A percentile compares a stretch with the other conserved stretches of the same genome.
These are phyloP conservation scores for Aphyosemion australe DNA, from an alignment of 2,113 vertebrate genomes.

Conservation along the genomic window DNA sequence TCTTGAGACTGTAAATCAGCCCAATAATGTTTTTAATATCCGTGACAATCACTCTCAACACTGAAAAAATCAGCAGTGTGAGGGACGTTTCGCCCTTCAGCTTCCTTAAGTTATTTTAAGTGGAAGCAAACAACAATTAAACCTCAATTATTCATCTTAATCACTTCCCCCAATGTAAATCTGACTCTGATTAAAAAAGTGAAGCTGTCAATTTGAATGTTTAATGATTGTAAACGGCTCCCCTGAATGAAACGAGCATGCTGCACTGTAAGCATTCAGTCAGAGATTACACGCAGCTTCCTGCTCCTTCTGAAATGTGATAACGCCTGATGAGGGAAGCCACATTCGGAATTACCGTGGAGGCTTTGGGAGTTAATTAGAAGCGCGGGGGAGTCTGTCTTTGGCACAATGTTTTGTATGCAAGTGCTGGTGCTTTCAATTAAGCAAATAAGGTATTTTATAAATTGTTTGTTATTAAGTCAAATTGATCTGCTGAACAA, in stretches of 20 bases:
- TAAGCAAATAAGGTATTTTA: background rate
- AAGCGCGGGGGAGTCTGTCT: background rate
- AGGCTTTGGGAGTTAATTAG: constrained; percentile 7
- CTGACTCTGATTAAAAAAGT: constrained; percentile 23
- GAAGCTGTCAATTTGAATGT: constrained; percentile 8
- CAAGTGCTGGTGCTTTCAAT: background rate
- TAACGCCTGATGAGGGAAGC: background rate
- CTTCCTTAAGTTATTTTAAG: constrained; percentile 1
- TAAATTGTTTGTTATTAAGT: no score
- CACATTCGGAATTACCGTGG: background rate
- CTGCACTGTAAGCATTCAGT: constrained; percentile 1
- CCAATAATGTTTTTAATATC: background rate
- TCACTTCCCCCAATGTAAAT: constrained; percentile 9
- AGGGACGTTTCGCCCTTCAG: constrained; percentile 6
- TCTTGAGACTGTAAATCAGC: background rate
- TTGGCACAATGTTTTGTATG: background rate
- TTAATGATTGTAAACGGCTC: constrained; percentile 21
- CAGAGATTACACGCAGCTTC: background rate
- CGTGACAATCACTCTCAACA: background rate
- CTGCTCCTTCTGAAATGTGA: background rate
- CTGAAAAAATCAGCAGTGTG: background rate
- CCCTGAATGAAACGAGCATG: background rate
- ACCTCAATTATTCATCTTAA: constrained; percentile 19
- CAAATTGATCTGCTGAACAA: no score
- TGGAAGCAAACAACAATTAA: constrained; percentile 32